These are phyloP conservation scores for Caenorhabditis uteleia DNA, from an alignment of 2,888 invertebrate genomes.

Conservation along the genomic window DNA sequence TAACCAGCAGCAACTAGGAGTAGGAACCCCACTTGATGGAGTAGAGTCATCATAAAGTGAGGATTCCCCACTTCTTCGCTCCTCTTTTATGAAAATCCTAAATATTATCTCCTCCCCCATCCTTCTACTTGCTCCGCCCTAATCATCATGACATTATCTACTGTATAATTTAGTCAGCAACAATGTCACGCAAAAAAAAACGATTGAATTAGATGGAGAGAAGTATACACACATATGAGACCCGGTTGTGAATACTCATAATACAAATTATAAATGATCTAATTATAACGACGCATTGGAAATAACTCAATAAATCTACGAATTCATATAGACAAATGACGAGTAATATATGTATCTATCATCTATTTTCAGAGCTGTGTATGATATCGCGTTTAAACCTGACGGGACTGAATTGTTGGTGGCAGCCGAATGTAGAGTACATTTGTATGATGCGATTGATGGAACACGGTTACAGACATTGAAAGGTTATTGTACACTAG, in stretches of 20 bases:
- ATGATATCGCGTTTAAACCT: conserved; percentile 92
- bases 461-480: conserved; percentile 88
- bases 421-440: conserved; percentile 91
- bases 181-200: too few relatives aligned
- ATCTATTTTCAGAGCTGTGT: conserved; percentile 76
- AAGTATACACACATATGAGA: neutral
- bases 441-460: conserved; percentile 81
- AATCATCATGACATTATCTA: conserved; percentile 9
- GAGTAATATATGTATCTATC: too few relatives aligned
- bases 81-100: neutral
- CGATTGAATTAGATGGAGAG: too few relatives aligned
- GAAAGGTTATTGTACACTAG: conserved; percentile 75
- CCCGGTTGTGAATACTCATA: neutral
- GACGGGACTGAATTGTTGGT: conserved; percentile 91
- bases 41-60: conserved; percentile 49
- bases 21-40: conserved; percentile 43
- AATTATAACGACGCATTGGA: conserved; percentile 3
- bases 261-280: too few relatives aligned
- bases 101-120: too few relatives aligned
- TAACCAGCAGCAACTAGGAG: conserved; percentile 20
- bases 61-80: conserved; percentile 4
- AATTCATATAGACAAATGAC: too few relatives aligned
- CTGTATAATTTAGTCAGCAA: neutral
- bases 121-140: conserved; percentile 3
- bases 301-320: too few relatives aligned